These are phyloP conservation scores for Malurus cyaneus DNA, from an alignment of 2,113 vertebrate genomes.

Conservation along the genomic window DNA sequence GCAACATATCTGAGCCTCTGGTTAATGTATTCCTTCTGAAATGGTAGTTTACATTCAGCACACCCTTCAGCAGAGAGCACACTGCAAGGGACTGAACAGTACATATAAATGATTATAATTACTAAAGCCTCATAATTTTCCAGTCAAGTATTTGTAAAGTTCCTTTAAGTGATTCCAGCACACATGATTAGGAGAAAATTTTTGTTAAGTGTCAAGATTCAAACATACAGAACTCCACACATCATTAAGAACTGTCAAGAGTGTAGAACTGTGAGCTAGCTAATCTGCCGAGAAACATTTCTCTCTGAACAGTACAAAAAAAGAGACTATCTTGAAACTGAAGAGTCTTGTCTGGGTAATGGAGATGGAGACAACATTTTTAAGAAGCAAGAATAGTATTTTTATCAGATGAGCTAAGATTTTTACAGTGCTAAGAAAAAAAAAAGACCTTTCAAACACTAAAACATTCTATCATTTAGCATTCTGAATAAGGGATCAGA, in stretches of 20 bases:
- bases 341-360: background rate
- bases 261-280: background rate
- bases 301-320: background rate
- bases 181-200: background rate
- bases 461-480: background rate
- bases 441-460: background rate
- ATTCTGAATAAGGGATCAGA: background rate
- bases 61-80: background rate
- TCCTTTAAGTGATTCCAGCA: conserved; percentile 5
- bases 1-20: conserved; percentile 70
- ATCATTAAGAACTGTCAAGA: background rate
- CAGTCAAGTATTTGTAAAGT: background rate
- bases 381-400: background rate
- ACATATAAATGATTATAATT: conserved; percentile 8
- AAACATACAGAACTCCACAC: background rate
- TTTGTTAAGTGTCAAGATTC: background rate
- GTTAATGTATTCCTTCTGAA: conserved; percentile 61
- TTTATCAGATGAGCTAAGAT: background rate
- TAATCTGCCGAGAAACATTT: background rate
- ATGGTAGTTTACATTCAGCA: conserved; percentile 55
- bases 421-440: background rate
- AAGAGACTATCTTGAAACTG: background rate
- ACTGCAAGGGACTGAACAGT: background rate
- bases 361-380: background rate
- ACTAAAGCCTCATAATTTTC: conserved; percentile 43